Evolutionary conservation across 2,113 vertebrate genomes (phyloP).

Genomic region (Cyprinus carpio): DNA sequence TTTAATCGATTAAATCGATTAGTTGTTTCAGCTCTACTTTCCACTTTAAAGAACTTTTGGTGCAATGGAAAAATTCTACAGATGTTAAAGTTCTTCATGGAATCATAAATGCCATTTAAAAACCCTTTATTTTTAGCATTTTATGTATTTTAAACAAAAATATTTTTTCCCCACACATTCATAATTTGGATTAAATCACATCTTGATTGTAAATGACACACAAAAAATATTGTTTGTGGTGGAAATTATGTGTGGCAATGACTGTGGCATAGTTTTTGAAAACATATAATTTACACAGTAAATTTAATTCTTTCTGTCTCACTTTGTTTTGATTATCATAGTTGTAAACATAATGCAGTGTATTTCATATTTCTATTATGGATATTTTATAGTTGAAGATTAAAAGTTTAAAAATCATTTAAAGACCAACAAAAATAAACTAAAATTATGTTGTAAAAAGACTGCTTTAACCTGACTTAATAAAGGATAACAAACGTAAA

Average conservation of each 20-base stretch:
- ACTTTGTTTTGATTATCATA: background rate
- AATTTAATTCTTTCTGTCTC: background rate
- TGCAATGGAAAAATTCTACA: background rate
- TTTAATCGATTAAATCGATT: too few relatives aligned
- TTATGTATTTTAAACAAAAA: background rate
- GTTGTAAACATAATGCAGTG: background rate
- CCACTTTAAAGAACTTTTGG: background rate
- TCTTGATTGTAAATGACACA: background rate
- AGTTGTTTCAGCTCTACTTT: too few relatives aligned
- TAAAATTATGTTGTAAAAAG: background rate
- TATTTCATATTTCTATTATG: background rate
- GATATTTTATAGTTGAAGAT: background rate
- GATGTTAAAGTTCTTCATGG: background rate
- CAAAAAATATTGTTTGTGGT: background rate
- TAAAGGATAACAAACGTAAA: background rate
- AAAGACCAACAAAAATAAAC: background rate
- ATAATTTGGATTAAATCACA: background rate
- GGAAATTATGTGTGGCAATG: background rate
- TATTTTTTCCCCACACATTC: background rate
- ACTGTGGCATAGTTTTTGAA: background rate
- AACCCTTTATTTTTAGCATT: background rate
- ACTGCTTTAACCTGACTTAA: background rate
- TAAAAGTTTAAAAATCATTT: background rate
- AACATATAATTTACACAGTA: background rate
- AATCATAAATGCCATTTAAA: background rate